Conservation (phyloP, 2,797 vertebrate genomes). For the Ctenopoma multispine region DNA sequence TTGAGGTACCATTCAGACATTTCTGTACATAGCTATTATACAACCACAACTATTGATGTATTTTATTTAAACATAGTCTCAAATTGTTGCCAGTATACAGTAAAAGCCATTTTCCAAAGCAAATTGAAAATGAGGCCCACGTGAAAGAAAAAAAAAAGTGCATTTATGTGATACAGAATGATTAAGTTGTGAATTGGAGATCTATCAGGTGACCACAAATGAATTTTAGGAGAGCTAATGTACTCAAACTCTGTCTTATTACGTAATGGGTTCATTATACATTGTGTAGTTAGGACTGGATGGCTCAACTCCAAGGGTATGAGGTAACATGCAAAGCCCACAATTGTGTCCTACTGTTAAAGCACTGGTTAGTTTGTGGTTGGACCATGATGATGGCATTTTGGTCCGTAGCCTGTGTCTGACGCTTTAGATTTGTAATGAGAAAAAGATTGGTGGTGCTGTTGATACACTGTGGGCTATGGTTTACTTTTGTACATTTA, state of each 20-base stretch:
- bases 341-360: slow-evolving; percentile 64
- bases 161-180: slow-evolving; percentile 33
- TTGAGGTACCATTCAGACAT: background rate
- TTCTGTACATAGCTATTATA: background rate
- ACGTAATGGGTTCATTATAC: slow-evolving; percentile 58
- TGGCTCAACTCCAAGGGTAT: slow-evolving; percentile 59
- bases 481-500: slow-evolving; percentile 16
- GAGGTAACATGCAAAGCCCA: slow-evolving; percentile 70
- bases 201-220: slow-evolving; percentile 58
- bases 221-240: slow-evolving; percentile 52
- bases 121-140: slow-evolving; percentile 4
- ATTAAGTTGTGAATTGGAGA: slow-evolving; percentile 34
- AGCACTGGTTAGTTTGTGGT: slow-evolving; percentile 70
- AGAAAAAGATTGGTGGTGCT: slow-evolving; percentile 3
- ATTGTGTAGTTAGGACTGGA: slow-evolving; percentile 39
- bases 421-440: slow-evolving; percentile 37
- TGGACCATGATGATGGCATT: slow-evolving; percentile 58
- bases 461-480: background rate
- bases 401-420: slow-evolving; percentile 46
- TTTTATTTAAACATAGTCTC: slow-evolving; percentile 8
- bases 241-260: slow-evolving; percentile 53
- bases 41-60: slow-evolving; percentile 19
- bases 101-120: slow-evolving; percentile 24
- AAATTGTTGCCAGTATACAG: background rate
- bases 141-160: slow-evolving; percentile 28